Conservation (phyloP, 2,888 invertebrate species). For the Papilio protenor region DNA sequence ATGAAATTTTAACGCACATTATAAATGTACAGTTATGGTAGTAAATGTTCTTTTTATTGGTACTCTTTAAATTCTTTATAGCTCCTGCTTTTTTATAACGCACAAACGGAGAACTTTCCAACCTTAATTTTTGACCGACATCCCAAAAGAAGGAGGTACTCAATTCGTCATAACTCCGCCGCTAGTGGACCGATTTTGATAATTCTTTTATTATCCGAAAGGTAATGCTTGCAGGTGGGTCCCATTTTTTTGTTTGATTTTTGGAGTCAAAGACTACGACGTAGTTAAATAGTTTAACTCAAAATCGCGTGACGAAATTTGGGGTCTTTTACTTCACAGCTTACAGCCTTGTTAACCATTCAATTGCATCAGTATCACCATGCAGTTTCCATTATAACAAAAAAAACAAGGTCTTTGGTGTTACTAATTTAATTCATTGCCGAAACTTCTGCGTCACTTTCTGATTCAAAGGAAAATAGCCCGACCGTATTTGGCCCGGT, state of each 20-base stretch:
- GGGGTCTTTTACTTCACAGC: not conserved
- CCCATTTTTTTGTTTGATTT: too few species aligned
- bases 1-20: not conserved
- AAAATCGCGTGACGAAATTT: too few species aligned
- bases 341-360: not conserved
- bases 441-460: not conserved
- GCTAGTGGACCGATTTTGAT: too few species aligned
- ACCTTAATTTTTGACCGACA: too few species aligned
- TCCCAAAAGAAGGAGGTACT: too few species aligned
- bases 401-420: not conserved
- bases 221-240: too few species aligned
- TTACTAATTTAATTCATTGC: not conserved
- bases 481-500: not conserved
- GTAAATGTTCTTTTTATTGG: not conserved
- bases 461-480: not conserved
- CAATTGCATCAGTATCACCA: slow-evolving; percentile 3
- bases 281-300: too few species aligned
- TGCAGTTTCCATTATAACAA: not conserved
- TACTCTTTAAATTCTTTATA: not conserved
- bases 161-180: too few species aligned
- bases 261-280: too few species aligned
- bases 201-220: too few species aligned
- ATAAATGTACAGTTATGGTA: not conserved
- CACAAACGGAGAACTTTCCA: not conserved
- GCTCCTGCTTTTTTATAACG: not conserved